Evolutionary conservation across 1,140 invertebrate genomes (phyloP).

Genomic region (Plutomurus gul): DNA sequence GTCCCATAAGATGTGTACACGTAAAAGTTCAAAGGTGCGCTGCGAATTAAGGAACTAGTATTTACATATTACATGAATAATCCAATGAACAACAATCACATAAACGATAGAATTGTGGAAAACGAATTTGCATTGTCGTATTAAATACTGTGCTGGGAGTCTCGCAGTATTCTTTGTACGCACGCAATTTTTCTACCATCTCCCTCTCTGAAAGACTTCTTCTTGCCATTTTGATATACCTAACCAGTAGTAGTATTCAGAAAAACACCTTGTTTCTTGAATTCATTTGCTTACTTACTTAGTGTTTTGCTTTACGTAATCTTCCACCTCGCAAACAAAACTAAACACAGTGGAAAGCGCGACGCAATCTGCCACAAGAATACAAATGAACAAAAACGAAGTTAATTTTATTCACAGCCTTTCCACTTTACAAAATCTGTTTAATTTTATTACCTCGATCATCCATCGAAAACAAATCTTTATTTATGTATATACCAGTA

Average conservation of each 20-base stretch:
- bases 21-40: neutral
- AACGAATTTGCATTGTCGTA: no score
- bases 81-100: neutral
- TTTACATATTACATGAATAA: slow-evolving; percentile 13
- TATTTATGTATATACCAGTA: no score
- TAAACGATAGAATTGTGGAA: neutral
- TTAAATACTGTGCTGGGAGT: no score
- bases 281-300: no score
- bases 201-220: no score
- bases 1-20: neutral
- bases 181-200: no score
- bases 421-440: neutral
- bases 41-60: slow-evolving; percentile 20
- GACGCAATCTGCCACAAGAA: neutral
- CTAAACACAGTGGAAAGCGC: neutral
- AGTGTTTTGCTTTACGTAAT: no score
- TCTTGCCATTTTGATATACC: no score
- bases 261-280: no score
- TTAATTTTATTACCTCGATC: slow-evolving; percentile 1
- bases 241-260: no score
- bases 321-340: no score
- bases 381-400: neutral
- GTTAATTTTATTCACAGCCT: slow-evolving; percentile 24
- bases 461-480: neutral
- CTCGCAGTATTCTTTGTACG: no score